These are phyloP conservation scores for Antedon mediterranea DNA, from an alignment of 53 echinoderm and acorn worm species.

Conservation along the genomic window DNA sequence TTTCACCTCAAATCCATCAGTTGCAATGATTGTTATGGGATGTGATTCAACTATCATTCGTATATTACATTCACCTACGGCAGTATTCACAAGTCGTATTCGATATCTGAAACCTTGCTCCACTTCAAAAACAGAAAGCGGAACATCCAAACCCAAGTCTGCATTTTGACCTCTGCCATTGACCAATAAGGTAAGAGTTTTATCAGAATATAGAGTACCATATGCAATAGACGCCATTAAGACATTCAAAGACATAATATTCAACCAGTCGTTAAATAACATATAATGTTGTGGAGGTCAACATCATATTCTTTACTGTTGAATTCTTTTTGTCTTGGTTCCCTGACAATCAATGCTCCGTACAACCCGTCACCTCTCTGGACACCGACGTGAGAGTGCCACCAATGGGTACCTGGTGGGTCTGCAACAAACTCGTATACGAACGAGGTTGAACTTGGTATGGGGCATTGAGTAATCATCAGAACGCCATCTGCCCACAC, in stretches of 20 bases:
- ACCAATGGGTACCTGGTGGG: not conserved
- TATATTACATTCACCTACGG: slow-evolving; percentile 1
- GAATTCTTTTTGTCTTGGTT: not conserved
- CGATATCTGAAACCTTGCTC: slow-evolving; percentile 19
- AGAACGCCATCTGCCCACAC: slow-evolving; percentile 55
- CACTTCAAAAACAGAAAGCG: slow-evolving; percentile 10
- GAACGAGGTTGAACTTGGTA: not conserved
- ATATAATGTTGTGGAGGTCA: slow-evolving; percentile 33
- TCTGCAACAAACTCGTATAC: not conserved
- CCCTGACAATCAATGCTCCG: no score
- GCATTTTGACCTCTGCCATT: slow-evolving; percentile 31
- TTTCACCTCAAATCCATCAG: slow-evolving; percentile 22
- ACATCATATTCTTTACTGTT: slow-evolving; percentile 38
- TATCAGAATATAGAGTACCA: not conserved
- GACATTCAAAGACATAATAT: not conserved
- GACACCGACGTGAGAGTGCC: not conserved
- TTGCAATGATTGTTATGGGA: slow-evolving; percentile 29
- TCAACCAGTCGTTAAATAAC: slow-evolving; percentile 38
- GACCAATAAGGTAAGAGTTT: slow-evolving; percentile 12
- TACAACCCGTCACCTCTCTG: no score
- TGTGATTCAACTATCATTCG: slow-evolving; percentile 25
- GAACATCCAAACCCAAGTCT: not conserved
- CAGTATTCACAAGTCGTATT: slow-evolving; percentile 23
- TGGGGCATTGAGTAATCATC: slow-evolving; percentile 61
- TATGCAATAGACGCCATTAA: not conserved